Evolutionary conservation across 2,113 vertebrate species (phyloP).

Genomic region (Chionomys nivalis): DNA sequence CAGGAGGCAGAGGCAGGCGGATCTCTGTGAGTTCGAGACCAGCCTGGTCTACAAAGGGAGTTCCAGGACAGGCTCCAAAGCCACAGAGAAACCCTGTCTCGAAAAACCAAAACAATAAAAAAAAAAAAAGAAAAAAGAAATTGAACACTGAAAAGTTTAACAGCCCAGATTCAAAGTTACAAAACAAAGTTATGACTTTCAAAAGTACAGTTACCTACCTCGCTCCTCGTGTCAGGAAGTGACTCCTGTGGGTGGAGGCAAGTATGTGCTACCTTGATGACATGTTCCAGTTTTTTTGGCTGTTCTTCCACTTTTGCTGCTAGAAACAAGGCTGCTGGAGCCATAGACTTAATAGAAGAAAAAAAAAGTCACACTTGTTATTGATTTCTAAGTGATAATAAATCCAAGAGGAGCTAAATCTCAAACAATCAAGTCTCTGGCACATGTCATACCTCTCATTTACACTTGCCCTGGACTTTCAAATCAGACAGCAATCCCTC

Average conservation of each 20-base stretch:
- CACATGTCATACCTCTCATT: background rate
- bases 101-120: too few species aligned
- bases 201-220: constrained; percentile 86
- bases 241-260: constrained; percentile 95
- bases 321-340: constrained; percentile 95
- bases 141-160: background rate
- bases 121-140: too few species aligned
- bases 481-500: constrained; percentile 18
- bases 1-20: too few species aligned
- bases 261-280: constrained; percentile 96
- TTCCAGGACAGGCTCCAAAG: too few species aligned
- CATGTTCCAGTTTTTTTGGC: constrained; percentile 96
- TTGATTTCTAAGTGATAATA: constrained; percentile 37
- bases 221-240: constrained; percentile 93
- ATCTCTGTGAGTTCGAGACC: too few species aligned
- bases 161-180: background rate
- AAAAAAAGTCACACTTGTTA: constrained; percentile 19
- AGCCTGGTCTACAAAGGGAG: too few species aligned
- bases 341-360: constrained; percentile 87
- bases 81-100: too few species aligned
- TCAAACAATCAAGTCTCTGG: constrained; percentile 43
- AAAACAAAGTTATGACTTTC: constrained; percentile 37
- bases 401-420: background rate
- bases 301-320: constrained; percentile 99
- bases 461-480: background rate